A percentile compares a stretch with the other conserved stretches of the same genome.
These are phyloP conservation scores for Saxidomus purpurata DNA, from an alignment of 1,140 invertebrate species.

Conservation along the genomic window DNA sequence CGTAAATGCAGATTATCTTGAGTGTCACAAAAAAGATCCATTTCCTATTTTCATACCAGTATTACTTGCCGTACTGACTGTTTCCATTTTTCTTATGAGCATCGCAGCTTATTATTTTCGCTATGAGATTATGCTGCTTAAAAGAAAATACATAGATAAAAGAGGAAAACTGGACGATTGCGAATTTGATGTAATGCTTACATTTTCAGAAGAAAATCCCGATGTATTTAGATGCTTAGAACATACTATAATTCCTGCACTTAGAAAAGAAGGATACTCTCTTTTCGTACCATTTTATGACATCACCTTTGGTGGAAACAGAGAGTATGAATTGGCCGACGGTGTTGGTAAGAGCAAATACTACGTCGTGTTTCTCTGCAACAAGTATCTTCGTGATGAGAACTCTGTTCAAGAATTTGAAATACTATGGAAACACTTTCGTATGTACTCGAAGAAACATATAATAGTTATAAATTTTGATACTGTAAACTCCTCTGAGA, in stretches of 20 bases:
- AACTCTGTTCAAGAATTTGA: slow-evolving; percentile 28
- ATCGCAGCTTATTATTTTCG: neutral
- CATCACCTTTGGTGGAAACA: neutral
- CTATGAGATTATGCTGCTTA: neutral
- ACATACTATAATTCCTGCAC: neutral
- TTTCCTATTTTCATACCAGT: neutral
- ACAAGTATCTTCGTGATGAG: neutral
- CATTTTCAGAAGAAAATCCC: neutral
- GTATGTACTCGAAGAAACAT: neutral
- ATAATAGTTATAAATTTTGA: slow-evolving; percentile 36
- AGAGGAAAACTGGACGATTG: neutral
- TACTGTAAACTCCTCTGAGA: neutral
- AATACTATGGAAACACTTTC: slow-evolving; percentile 1
- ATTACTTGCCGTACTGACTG: neutral
- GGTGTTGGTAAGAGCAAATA: neutral
- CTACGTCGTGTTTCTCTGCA: slow-evolving; percentile 3
- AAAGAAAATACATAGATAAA: neutral
- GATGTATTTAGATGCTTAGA: neutral
- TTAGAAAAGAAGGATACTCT: slow-evolving; percentile 1
- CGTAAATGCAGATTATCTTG: neutral
- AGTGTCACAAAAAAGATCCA: neutral
- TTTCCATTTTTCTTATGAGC: neutral
- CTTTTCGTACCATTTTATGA: slow-evolving; percentile 7
- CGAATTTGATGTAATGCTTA: slow-evolving; percentile 17
- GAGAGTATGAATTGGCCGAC: neutral